These are phyloP conservation scores for Oophaga pumilio DNA, from an alignment of 2,113 vertebrate genomes.

Conservation along the genomic window DNA sequence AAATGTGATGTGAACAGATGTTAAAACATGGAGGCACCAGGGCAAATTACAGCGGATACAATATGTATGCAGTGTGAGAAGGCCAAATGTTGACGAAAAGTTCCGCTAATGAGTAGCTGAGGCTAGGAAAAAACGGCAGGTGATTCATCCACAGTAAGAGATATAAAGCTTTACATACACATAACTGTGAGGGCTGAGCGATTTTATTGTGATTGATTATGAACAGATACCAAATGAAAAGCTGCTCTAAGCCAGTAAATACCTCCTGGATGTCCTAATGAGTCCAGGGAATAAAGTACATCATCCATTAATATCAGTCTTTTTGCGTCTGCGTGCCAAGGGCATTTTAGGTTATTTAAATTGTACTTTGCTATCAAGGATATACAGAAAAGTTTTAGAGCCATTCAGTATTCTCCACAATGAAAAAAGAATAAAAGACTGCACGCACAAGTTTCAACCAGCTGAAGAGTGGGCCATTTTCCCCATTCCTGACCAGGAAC, in stretches of 20 bases:
- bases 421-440: neutral
- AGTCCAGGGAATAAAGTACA: conserved; percentile 7
- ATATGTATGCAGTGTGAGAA: too few relatives aligned
- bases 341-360: conserved; percentile 15
- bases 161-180: neutral
- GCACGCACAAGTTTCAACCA: neutral
- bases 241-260: conserved; percentile 25
- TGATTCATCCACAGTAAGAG: neutral
- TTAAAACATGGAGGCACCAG: too few relatives aligned
- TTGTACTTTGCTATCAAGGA: neutral
- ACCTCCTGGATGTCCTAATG: conserved; percentile 9
- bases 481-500: too few relatives aligned
- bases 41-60: too few relatives aligned
- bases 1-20: too few relatives aligned
- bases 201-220: conserved; percentile 25
- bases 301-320: conserved; percentile 21
- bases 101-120: too few relatives aligned
- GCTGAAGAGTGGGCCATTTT: too few relatives aligned
- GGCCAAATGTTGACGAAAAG: too few relatives aligned
- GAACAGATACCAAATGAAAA: neutral
- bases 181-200: neutral
- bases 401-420: neutral
- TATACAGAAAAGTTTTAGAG: neutral
- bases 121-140: neutral
- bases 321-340: neutral